Evolutionary conservation across 2,888 invertebrate species (phyloP), one percentile per base, ranked within the genome.

Genomic region (Parnassius smintheus): DNA sequence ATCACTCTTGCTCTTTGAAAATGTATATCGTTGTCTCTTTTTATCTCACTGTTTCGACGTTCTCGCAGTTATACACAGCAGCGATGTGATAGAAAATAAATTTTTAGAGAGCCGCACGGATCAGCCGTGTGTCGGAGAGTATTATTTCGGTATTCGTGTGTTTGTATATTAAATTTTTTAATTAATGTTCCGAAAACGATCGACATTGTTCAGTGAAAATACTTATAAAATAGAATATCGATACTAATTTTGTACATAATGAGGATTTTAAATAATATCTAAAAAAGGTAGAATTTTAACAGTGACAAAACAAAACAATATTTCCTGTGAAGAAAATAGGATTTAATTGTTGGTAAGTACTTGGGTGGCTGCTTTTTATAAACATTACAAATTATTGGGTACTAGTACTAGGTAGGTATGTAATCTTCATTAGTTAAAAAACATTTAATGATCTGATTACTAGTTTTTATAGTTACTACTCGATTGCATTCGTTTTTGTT

Each of bases 101-200:
- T 78, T 71, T 71, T 69, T 68, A 58, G 69, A 75, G 76, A 75
- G 83, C 76, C 77, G 77, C 76, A 72, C 76, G 75, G 79, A 77
- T 72, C 77, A 76, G 78, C 77, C 80, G 85, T 80, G 82, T 78
- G 78, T 76, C 74, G 72, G 77, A 72, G 53, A 66, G 78, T 82
- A 82, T 83, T 76, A 71, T 75, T 46, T 80, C 79, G 78, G 78
- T 78, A 82, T 69, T 81, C 79, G 81, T 77, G 79, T 80, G 76
- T 73, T 81, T 81, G 74, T 73, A 80, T 81, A 80, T 75, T 69
- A 61, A 12, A 46, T 46, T 13, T 48, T 62, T 63, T 67, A 64
- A 67, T 70, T 65, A 65, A 64, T 58, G 62, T 59, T 66, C 62
- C 42, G 56, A 54, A 51, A 63, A 59, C 63, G 46, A 51, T 59